These are phyloP conservation scores for Tenrec ecaudatus DNA, from an alignment of 2,113 vertebrate genomes.

Conservation along the genomic window DNA sequence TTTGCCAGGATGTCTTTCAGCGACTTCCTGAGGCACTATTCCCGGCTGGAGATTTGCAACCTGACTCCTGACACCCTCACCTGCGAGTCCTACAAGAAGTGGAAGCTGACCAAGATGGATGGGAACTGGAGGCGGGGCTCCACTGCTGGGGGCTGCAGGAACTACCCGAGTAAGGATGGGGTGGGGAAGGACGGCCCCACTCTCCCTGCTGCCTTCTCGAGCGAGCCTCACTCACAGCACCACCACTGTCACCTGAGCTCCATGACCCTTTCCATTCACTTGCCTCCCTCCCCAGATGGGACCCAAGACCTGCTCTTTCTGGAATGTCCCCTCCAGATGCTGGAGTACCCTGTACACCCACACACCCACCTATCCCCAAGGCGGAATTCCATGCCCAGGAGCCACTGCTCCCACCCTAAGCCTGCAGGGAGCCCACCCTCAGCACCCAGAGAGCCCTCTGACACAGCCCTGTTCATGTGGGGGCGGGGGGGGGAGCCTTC, in stretches of 20 bases:
- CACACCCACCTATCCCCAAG: too few species aligned
- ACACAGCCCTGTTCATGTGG: neutral
- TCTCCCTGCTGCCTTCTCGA: neutral
- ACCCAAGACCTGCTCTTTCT: neutral
- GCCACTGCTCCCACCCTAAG: neutral
- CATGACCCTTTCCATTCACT: neutral
- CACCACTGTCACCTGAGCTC: neutral
- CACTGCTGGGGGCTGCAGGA: conserved; percentile 96
- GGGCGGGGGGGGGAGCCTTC: neutral
- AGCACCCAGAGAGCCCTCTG: neutral
- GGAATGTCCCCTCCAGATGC: neutral
- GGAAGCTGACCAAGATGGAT: conserved; percentile 93
- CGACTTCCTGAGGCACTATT: conserved; percentile 94
- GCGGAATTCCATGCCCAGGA: neutral
- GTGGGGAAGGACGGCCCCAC: too few species aligned
- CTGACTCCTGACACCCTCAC: conserved; percentile 94
- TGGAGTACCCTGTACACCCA: fast-evolving
- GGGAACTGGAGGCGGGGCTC: conserved; percentile 95
- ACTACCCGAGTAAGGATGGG: conserved; percentile 88
- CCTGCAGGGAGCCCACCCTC: neutral
- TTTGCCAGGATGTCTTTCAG: conserved; percentile 93
- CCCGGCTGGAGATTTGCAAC: conserved; percentile 96
- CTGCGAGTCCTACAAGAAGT: conserved; percentile 91
- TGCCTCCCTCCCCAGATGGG: neutral
- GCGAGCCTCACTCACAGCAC: neutral